Evolutionary conservation across 2,113 vertebrate genomes (phyloP), one percentile per base, ranked within the genome.

Genomic region (Hydrolagus affinis): DNA sequence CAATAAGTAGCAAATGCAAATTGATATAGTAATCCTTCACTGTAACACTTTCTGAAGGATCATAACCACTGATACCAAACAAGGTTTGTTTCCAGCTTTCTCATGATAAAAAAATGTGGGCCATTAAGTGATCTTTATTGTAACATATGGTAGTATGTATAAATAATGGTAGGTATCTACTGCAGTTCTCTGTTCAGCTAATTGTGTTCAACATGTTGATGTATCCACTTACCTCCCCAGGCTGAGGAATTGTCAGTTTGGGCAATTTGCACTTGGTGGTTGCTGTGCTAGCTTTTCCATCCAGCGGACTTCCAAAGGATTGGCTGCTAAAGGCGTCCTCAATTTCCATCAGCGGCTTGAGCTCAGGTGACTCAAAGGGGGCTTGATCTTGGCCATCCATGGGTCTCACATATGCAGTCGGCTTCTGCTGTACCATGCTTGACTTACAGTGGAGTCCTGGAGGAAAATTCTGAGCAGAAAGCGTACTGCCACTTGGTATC

Each of bases 331-430:
- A 97, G 76, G 93, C 93, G 89, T 95, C 96, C 75, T 95, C 94
- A 68, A 95, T 94, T 92, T 95, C 95, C 87, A 95, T 88, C 0
- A 94, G 92, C 87, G 96, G 95, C 86, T 98, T 95, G 74, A 98
- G 92, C 90, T 96, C 94, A 9, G 96, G 95, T 6, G 96, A 96
- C 91, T 96, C 94, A 86, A 94, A 95, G 0, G 95, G 94, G 2
- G 94, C 93, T 89, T 97, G 96, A 89, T 98, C 97, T 90, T 98
- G 96, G 66, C 97, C 97, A 0, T 98, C 96, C 96, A 98, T 98
- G 15, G 97, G 96, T 80, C 96, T 93, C 56, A 98, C 97, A 15
- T 98, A 98, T 0, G 97, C 96, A 0, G 97, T 98, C 44, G 97
- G 96, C 89, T 98, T 98, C 88, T 98, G 96, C 87, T 97, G 96